phyloP scores from a whole-genome alignment of 2,797 vertebrate species.

The Catamblyrhynchus diadema region DNA sequence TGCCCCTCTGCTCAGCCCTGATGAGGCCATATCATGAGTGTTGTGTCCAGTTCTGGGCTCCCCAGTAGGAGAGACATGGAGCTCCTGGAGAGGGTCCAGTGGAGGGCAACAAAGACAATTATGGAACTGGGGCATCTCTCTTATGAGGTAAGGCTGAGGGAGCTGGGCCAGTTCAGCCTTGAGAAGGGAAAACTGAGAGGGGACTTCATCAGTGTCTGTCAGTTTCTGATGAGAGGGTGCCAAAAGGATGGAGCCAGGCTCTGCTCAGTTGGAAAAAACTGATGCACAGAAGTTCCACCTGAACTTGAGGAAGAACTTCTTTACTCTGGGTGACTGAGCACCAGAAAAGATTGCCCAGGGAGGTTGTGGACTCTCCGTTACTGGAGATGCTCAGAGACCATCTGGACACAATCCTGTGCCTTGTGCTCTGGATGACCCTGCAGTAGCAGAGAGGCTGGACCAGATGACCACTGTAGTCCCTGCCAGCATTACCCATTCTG shows the following conservation, averaged over 20 bases:
- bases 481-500: not conserved
- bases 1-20: accelerated
- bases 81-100: accelerated
- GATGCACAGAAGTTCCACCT: not conserved
- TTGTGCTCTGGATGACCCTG: not conserved
- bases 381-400: accelerated
- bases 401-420: not conserved
- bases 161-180: not conserved
- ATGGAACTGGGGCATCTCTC: not conserved
- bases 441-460: not conserved
- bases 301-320: not conserved
- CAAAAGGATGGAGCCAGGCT: not conserved
- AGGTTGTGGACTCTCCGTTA: not conserved
- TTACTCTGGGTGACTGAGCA: not conserved
- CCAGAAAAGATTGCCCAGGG: not conserved
- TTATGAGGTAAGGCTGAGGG: not conserved
- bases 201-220: not conserved
- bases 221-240: accelerated
- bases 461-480: not conserved
- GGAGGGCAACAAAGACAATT: accelerated
- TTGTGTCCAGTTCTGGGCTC: not conserved
- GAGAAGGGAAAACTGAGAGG: accelerated
- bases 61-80: not conserved
- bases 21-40: accelerated
- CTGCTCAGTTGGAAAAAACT: not conserved